Base-by-base conservation (phyloP, 1,140 invertebrate species). In the Bombus pascuorum region DNA sequence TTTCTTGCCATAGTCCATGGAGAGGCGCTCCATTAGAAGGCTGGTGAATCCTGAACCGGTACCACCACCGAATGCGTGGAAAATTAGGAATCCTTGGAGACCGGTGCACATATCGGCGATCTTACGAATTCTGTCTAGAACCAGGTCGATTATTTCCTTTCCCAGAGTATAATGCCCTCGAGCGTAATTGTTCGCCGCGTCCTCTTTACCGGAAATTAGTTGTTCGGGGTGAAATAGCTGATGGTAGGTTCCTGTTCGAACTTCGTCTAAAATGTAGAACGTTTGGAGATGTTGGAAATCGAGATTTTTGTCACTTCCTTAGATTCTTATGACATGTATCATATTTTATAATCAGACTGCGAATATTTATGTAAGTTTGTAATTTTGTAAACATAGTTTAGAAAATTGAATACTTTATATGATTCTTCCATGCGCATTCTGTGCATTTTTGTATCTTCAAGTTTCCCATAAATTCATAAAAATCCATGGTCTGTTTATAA, bases 1-100 rank as follows among this genome's bases (percentile, higher is more conserved):
- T 88, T 97, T 97, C 75, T 93, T 93, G 37, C 96, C 96, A 93
- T 97, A 98, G 57, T 98, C 97, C 3, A 97, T 96, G 2, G 96
- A 97, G 0, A 98, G 94, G 72, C 96, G 96, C 93, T 98, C 97
- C 97, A 98, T 98, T 10, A 98, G 94, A 13, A 98, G 94, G 9
- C 97, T 97, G 6, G 97, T 96, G 91, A 98, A 98, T 2, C 98
- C 98, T 25, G 97, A 98, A 4, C 92, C 93, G 15, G 96, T 96
- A 3, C 96, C 96, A 59, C 96, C 96, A 25, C 96, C 96, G 87
- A 97, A 97, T 32, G 95, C 95, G 90, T 97, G 97, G 88, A 97
- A 97, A 57, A 97, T 95, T 1, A 97, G 93, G 90, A 97, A 97
- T 10, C 96, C 97, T 87, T 97, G 96, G 1, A 97, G 94, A 37